Conservation (phyloP, 2,888 invertebrate species). For the Oscheius sp. region DNA sequence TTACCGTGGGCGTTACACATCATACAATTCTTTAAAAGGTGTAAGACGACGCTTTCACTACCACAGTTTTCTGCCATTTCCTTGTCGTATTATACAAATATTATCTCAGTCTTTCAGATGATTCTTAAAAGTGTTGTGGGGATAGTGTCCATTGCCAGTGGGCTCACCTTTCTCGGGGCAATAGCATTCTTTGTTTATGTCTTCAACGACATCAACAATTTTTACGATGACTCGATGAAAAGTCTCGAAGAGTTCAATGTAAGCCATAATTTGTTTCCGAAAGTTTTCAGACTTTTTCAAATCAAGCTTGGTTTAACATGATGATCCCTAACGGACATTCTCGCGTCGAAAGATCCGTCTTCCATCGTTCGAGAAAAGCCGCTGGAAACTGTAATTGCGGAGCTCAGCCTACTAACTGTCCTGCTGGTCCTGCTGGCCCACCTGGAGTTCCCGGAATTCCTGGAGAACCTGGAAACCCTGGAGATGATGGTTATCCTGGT, state of each 20-base stretch:
- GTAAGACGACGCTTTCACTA: not conserved
- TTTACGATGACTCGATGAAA: constrained; percentile 14
- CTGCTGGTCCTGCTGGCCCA: constrained; percentile 21
- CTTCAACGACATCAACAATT: constrained; percentile 11
- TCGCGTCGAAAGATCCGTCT: constrained; percentile 8
- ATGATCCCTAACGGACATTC: not conserved
- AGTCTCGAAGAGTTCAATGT: constrained; percentile 14
- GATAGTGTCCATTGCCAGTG: not conserved
- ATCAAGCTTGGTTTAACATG: constrained; percentile 3
- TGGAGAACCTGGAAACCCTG: constrained; percentile 8
- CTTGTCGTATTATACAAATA: not conserved
- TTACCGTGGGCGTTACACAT: not conserved
- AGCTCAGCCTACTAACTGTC: not conserved
- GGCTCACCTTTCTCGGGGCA: constrained; percentile 4
- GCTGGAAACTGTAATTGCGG: constrained; percentile 4
- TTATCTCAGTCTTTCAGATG: not conserved
- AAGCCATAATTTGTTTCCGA: not conserved
- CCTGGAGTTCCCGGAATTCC: constrained; percentile 11
- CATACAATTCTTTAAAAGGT: constrained; percentile 7
- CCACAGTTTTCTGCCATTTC: not conserved
- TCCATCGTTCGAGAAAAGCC: constrained; percentile 3
- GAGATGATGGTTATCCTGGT: constrained; percentile 14
- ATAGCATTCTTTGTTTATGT: not conserved
- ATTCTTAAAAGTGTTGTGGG: constrained; percentile 2
- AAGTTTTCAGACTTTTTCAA: not conserved